Percentiles rank a stretch among this genome's conserved stretches.
phyloP scores from a whole-genome alignment of 2,113 vertebrate species.

The Oxyura jamaicensis region DNA sequence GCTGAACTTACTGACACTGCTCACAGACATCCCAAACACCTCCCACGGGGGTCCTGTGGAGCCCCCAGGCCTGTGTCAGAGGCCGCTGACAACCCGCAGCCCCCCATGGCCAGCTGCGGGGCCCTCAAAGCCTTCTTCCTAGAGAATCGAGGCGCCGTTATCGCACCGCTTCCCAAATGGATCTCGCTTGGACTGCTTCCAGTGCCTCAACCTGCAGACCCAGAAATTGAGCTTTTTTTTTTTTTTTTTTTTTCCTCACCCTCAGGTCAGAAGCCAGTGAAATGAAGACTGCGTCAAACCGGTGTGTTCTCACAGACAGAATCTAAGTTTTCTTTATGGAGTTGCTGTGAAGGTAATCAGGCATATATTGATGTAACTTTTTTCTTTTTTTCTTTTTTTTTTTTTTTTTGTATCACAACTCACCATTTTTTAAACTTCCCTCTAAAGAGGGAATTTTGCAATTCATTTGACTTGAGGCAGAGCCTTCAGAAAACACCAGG shows the following conservation, averaged over 20 bases:
- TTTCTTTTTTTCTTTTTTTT: background rate
- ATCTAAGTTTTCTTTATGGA: background rate
- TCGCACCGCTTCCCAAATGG: fast-evolving
- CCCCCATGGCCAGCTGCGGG: fast-evolving
- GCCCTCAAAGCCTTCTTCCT: constrained; percentile 24
- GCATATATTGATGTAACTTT: fast-evolving
- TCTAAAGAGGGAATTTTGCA: background rate
- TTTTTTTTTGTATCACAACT: background rate
- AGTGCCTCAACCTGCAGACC: background rate
- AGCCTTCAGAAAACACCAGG: background rate
- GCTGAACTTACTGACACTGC: background rate
- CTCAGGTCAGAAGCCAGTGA: background rate
- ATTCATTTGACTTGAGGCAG: background rate
- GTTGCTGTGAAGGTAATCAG: background rate
- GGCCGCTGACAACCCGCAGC: background rate
- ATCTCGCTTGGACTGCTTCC: background rate
- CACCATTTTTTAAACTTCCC: background rate
- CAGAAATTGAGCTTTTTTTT: background rate
- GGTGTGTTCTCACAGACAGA: background rate
- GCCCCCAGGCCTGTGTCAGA: fast-evolving
- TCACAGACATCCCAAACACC: background rate
- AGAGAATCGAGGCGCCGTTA: background rate
- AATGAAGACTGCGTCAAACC: background rate
- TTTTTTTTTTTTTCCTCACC: background rate
- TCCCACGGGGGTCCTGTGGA: background rate